Percentiles rank a stretch among this genome's conserved stretches.
Evolutionary conservation across 2,797 vertebrate genomes (phyloP).

Genomic region (Muraenolepis orangiensis): DNA sequence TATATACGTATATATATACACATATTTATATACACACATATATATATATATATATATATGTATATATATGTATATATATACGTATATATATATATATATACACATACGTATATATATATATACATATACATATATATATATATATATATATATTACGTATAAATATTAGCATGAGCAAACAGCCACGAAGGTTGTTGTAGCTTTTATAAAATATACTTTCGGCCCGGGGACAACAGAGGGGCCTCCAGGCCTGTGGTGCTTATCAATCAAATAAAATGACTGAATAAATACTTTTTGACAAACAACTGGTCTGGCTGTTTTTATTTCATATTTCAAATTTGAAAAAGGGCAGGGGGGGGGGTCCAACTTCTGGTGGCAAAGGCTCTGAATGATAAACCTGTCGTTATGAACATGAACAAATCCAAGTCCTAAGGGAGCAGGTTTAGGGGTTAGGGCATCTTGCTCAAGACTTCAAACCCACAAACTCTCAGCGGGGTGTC

Average conservation of each 20-base stretch:
- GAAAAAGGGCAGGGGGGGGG: neutral
- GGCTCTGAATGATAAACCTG: neutral
- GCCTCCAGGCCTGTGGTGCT: neutral
- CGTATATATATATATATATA: too few species aligned
- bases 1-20: neutral
- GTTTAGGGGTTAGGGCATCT: neutral
- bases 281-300: neutral
- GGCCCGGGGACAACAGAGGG: neutral
- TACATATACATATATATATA: too few species aligned
- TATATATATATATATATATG: too few species aligned
- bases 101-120: too few species aligned
- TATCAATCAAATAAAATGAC: neutral
- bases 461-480: neutral
- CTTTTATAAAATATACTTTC: neutral
- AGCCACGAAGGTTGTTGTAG: neutral
- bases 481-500: neutral
- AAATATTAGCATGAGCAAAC: neutral
- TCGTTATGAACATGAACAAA: neutral
- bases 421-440: neutral
- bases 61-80: too few species aligned
- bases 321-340: neutral
- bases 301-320: neutral
- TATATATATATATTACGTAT: neutral
- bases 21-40: too few species aligned
- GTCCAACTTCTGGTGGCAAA: neutral